phyloP scores from a whole-genome alignment of 2,888 invertebrate species.

The Heliconius erato region DNA sequence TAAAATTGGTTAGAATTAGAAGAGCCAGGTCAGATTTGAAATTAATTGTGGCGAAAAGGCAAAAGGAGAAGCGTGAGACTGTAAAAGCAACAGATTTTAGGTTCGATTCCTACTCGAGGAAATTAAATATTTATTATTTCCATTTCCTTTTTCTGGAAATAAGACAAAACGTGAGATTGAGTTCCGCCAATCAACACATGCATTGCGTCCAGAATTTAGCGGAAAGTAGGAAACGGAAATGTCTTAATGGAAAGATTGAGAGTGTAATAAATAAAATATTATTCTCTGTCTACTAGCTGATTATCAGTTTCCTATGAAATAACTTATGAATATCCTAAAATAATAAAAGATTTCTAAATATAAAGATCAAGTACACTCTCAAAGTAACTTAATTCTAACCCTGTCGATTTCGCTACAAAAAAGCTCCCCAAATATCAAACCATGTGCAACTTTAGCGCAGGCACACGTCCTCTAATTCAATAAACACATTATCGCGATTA shows the following conservation, averaged over 20 bases:
- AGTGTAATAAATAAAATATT: too few species aligned
- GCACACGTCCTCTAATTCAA: conserved; percentile 85
- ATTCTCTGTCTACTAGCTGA: too few species aligned
- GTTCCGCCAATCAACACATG: too few species aligned
- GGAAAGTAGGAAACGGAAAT: neutral
- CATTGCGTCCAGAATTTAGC: neutral
- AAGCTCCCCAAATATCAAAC: conserved; percentile 52
- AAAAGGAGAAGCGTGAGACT: too few species aligned
- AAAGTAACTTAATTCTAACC: conserved; percentile 33
- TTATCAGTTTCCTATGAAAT: neutral
- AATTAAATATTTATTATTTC: too few species aligned
- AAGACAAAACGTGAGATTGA: too few species aligned
- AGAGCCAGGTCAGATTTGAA: too few species aligned
- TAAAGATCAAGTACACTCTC: neutral
- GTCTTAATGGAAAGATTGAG: neutral
- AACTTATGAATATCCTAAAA: neutral
- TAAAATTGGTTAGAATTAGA: too few species aligned
- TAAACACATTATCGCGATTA: conserved; percentile 86
- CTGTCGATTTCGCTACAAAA: conserved; percentile 32
- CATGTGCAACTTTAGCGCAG: conserved; percentile 71
- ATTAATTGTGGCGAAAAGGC: too few species aligned
- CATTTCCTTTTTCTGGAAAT: too few species aligned
- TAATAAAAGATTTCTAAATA: conserved; percentile 3
- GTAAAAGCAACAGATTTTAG: too few species aligned
- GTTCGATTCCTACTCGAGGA: too few species aligned